A percentile compares a stretch with the other conserved stretches of the same genome.
These are phyloP conservation scores for Blomia tropicalis DNA, from an alignment of 2,888 invertebrate species.

Conservation along the genomic window DNA sequence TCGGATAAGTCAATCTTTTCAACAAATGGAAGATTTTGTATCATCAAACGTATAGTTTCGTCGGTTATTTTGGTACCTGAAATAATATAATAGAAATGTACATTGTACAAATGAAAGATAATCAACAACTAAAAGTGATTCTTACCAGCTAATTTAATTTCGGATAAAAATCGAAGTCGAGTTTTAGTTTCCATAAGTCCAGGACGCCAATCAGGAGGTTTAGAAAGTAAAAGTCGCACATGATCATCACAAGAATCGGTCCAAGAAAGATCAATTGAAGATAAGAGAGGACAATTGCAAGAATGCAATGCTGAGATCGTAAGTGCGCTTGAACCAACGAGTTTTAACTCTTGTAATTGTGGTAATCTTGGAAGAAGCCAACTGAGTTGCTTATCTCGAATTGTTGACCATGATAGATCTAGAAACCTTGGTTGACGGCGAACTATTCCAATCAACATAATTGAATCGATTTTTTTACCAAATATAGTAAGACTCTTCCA, in stretches of 20 bases:
- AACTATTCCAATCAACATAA: slow-evolving; percentile 55
- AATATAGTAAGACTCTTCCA: slow-evolving; percentile 68
- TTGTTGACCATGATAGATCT: slow-evolving; percentile 71
- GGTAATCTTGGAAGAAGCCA: slow-evolving; percentile 79
- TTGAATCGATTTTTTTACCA: slow-evolving; percentile 43
- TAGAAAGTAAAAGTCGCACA: slow-evolving; percentile 64
- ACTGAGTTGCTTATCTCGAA: slow-evolving; percentile 68
- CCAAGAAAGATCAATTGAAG: slow-evolving; percentile 61
- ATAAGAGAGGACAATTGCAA: slow-evolving; percentile 59
- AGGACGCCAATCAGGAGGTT: slow-evolving; percentile 68
- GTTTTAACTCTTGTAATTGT: slow-evolving; percentile 58
- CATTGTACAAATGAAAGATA: neutral
- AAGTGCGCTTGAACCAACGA: slow-evolving; percentile 45
- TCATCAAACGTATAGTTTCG: slow-evolving; percentile 48
- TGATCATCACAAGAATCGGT: slow-evolving; percentile 69
- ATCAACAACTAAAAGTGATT: too few species aligned
- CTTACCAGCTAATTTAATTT: slow-evolving; percentile 49
- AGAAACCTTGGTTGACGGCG: slow-evolving; percentile 68
- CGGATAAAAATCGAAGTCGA: slow-evolving; percentile 56
- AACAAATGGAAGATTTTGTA: slow-evolving; percentile 38
- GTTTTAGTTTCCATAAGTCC: slow-evolving; percentile 50
- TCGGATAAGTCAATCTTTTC: slow-evolving; percentile 62
- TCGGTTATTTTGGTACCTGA: slow-evolving; percentile 72
- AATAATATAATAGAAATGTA: neutral
- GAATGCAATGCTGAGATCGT: slow-evolving; percentile 36